Evolutionary conservation across 2,888 invertebrate species (phyloP).

Genomic region (Serrognathus titanus): DNA sequence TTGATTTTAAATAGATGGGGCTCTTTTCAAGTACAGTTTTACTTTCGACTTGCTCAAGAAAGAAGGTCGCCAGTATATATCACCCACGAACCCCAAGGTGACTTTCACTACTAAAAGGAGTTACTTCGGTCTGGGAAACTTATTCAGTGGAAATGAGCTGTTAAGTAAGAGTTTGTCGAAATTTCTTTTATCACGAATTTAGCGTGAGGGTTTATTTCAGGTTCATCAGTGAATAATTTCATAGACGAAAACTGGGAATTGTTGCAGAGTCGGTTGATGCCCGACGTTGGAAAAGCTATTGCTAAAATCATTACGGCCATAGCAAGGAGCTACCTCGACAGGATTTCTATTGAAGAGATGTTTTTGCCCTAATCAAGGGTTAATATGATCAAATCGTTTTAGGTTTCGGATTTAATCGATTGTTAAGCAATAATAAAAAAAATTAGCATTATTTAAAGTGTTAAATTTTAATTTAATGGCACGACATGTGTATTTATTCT

Average conservation of each 20-base stretch:
- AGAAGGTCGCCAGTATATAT: not conserved
- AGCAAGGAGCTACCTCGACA: conserved; percentile 2
- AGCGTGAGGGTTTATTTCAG: not conserved
- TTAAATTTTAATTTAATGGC: no score
- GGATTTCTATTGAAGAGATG: conserved; percentile 7
- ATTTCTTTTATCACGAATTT: not conserved
- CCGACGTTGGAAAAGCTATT: not conserved
- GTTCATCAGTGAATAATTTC: conserved; percentile 7
- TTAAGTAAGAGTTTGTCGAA: not conserved
- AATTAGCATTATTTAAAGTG: no score
- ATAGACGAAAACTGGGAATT: conserved; percentile 8
- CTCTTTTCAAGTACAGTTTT: conserved; percentile 6
- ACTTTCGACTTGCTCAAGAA: conserved; percentile 3
- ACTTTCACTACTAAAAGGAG: conserved; percentile 3
- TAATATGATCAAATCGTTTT: no score
- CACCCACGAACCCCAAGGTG: conserved; percentile 1
- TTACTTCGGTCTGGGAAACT: conserved; percentile 6
- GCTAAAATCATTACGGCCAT: conserved; percentile 2
- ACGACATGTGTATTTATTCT: no score
- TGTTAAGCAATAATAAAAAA: no score
- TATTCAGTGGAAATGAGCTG: not conserved
- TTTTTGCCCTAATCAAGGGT: not conserved
- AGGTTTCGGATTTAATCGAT: no score
- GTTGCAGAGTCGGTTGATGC: conserved; percentile 1
- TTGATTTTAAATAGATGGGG: not conserved